Conservation (phyloP, 2,797 vertebrate genomes). For the Myotis daubentonii region DNA sequence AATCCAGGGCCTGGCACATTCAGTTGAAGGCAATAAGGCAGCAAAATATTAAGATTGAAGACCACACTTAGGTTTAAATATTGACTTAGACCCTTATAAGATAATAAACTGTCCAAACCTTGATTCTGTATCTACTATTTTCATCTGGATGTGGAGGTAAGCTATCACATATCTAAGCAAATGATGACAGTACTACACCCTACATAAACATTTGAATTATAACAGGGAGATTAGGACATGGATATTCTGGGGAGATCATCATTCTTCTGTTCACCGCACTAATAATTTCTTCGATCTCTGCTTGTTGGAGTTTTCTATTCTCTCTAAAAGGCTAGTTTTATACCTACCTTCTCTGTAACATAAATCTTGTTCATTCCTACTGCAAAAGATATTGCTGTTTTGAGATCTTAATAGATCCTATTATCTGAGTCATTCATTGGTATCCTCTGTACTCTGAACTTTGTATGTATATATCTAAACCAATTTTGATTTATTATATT, state of each 20-base stretch:
- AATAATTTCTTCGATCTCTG: not conserved
- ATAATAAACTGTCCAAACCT: not conserved
- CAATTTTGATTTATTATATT: not conserved
- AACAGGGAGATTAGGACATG: not conserved
- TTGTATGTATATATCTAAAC: not conserved
- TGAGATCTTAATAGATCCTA: not conserved
- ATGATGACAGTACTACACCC: fast-evolving
- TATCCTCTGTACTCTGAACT: not conserved
- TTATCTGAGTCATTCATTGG: not conserved
- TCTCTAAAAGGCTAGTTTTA: not conserved
- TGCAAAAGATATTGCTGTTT: not conserved
- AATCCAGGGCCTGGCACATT: not conserved
- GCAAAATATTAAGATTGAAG: not conserved
- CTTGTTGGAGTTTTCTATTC: not conserved
- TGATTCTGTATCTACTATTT: not conserved
- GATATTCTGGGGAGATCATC: not conserved
- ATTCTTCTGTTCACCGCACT: not conserved
- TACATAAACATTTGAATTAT: not conserved
- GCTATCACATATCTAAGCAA: not conserved
- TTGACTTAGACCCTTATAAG: not conserved
- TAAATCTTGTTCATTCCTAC: not conserved
- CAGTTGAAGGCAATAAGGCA: not conserved
- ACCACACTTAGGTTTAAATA: not conserved
- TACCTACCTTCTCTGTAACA: not conserved
- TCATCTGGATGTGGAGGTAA: not conserved